Percentiles rank a stretch among this genome's conserved stretches.
Evolutionary conservation across 2,113 vertebrate species (phyloP).

Genomic region (Serranochromis macrocephalus): DNA sequence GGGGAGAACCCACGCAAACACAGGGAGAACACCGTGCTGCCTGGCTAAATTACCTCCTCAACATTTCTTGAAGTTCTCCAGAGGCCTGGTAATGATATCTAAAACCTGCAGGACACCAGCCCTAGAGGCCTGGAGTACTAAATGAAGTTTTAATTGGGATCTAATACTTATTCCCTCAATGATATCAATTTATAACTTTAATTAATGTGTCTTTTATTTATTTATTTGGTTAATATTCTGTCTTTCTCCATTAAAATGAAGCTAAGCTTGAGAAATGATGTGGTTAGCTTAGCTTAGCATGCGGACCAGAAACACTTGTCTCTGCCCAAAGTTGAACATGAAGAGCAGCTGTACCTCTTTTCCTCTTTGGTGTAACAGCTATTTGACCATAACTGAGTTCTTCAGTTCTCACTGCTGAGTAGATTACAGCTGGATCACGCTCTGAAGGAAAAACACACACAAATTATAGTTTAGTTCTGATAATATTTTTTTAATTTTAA

Average conservation of each 20-base stretch:
- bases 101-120: background rate
- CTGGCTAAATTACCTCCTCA: background rate
- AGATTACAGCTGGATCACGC: background rate
- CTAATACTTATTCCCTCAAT: background rate
- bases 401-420: background rate
- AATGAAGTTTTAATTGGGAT: background rate
- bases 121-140: background rate
- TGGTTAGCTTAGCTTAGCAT: background rate
- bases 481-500: background rate
- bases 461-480: accelerated
- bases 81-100: background rate
- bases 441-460: background rate
- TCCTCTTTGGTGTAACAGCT: background rate
- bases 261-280: background rate
- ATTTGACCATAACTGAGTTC: accelerated
- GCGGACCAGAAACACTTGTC: accelerated
- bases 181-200: accelerated
- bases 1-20: too few relatives aligned
- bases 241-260: background rate
- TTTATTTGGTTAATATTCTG: background rate
- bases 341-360: background rate
- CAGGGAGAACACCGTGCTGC: accelerated
- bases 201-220: background rate
- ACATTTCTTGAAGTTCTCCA: background rate
- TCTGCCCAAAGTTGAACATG: background rate